Conservation (phyloP, 2,888 invertebrate genomes). For the Laspeyria flexula region DNA sequence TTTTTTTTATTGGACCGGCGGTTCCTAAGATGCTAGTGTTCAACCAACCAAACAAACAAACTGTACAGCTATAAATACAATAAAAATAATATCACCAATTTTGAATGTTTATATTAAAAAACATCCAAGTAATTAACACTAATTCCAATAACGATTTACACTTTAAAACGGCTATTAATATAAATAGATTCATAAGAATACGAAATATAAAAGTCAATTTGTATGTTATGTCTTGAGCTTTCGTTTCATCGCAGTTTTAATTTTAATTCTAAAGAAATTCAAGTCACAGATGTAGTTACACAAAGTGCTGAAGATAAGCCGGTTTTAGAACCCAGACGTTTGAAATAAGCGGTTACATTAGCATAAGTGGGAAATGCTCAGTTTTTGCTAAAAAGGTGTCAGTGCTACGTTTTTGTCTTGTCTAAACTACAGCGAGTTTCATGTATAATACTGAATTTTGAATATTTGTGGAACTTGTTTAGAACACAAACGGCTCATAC, state of each 20-base stretch:
- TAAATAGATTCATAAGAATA: conserved; percentile 12
- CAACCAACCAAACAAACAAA: too few species aligned
- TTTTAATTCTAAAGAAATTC: conserved; percentile 40
- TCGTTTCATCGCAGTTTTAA: conserved; percentile 21
- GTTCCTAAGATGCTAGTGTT: too few species aligned
- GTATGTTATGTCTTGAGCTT: conserved; percentile 23
- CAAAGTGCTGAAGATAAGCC: conserved; percentile 32
- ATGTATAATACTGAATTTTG: neutral
- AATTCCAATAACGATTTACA: neutral
- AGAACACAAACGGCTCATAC: neutral
- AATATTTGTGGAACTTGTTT: neutral
- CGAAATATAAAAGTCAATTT: conserved; percentile 29
- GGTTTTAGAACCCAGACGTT: conserved; percentile 28
- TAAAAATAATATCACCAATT: too few species aligned
- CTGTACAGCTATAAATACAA: too few species aligned
- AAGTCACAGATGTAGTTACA: conserved; percentile 37
- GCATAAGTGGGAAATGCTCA: conserved; percentile 36
- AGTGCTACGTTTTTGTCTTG: conserved; percentile 1
- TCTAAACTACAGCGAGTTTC: neutral
- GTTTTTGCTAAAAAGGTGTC: conserved; percentile 20
- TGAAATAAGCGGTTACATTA: conserved; percentile 31
- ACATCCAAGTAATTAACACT: conserved; percentile 2
- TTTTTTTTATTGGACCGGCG: too few species aligned
- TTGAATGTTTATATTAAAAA: neutral
- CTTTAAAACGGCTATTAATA: conserved; percentile 7